These are phyloP conservation scores for Hirtodrosophila duncani DNA, from an alignment of 2,888 invertebrate species.

Conservation along the genomic window DNA sequence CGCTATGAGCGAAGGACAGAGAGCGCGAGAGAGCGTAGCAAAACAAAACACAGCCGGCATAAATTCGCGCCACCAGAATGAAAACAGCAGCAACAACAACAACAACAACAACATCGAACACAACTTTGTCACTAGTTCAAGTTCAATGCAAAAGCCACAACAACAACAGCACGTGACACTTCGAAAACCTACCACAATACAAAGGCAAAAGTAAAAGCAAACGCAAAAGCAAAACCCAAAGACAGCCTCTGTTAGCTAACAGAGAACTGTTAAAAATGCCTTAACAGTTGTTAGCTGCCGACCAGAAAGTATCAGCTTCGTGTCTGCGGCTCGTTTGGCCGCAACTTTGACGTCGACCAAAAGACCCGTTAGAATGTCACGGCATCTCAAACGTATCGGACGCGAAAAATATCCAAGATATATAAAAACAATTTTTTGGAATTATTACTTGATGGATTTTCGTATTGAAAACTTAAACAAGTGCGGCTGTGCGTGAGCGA, in stretches of 20 bases:
- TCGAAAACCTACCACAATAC: constrained; percentile 38
- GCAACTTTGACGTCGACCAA: constrained; percentile 12
- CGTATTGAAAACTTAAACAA: constrained; percentile 1
- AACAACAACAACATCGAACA: constrained; percentile 23
- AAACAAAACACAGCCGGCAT: constrained; percentile 41
- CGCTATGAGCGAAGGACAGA: constrained; percentile 24
- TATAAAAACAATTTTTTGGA: constrained; percentile 5
- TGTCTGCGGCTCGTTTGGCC: constrained; percentile 8
- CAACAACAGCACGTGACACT: constrained; percentile 36
- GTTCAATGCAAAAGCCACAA: constrained; percentile 61
- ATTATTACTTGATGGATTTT: constrained; percentile 24
- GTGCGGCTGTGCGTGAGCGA: constrained; percentile 2
- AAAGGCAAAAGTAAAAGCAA: too few species aligned
- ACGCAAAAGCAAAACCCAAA: too few species aligned
- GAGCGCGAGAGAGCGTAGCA: not conserved
- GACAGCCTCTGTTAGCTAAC: constrained; percentile 8
- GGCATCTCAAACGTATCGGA: constrained; percentile 51
- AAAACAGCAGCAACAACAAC: constrained; percentile 14
- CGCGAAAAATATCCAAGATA: constrained; percentile 18
- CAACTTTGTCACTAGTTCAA: constrained; percentile 50
- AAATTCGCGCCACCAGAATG: constrained; percentile 27
- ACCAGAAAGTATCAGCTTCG: constrained; percentile 12
- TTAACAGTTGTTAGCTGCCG: not conserved
- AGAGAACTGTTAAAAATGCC: constrained; percentile 22
- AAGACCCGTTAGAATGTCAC: constrained; percentile 49